Conservation (phyloP, 2,113 vertebrate species). For the Pitta sordida region DNA sequence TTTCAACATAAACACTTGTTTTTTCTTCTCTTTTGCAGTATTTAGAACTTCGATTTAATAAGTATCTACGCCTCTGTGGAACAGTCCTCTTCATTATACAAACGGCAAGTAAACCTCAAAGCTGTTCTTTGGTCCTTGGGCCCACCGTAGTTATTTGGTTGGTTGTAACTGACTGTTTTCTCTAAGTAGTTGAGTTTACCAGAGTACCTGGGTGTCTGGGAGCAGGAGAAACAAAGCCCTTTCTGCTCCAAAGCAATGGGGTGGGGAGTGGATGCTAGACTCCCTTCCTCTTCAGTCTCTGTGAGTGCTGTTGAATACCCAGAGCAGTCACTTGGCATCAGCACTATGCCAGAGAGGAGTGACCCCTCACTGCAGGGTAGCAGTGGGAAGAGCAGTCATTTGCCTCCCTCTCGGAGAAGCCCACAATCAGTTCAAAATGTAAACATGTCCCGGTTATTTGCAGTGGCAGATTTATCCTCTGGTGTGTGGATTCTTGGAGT, state of each 20-base stretch:
- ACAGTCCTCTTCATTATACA: conserved; percentile 83
- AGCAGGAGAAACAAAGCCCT: background rate
- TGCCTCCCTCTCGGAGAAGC: background rate
- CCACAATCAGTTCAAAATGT: background rate
- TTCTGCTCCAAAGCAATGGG: background rate
- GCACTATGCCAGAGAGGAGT: accelerated
- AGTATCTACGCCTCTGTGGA: conserved; percentile 79
- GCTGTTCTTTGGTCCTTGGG: background rate
- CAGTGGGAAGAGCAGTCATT: background rate
- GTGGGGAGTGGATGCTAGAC: background rate
- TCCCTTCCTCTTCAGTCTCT: background rate
- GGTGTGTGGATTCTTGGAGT: background rate
- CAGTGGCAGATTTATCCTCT: background rate
- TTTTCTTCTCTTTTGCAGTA: conserved; percentile 76
- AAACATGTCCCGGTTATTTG: background rate
- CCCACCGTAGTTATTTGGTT: background rate
- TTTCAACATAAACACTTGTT: background rate
- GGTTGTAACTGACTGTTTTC: background rate
- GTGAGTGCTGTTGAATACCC: background rate
- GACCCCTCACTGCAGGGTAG: background rate
- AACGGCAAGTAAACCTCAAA: conserved; percentile 78
- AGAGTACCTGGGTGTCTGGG: background rate
- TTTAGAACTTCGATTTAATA: conserved; percentile 88
- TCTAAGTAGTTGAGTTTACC: background rate
- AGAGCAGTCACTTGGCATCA: background rate